These are phyloP conservation scores for Poicephalus meyeri DNA, from an alignment of 2,113 vertebrate genomes.

Conservation along the genomic window DNA sequence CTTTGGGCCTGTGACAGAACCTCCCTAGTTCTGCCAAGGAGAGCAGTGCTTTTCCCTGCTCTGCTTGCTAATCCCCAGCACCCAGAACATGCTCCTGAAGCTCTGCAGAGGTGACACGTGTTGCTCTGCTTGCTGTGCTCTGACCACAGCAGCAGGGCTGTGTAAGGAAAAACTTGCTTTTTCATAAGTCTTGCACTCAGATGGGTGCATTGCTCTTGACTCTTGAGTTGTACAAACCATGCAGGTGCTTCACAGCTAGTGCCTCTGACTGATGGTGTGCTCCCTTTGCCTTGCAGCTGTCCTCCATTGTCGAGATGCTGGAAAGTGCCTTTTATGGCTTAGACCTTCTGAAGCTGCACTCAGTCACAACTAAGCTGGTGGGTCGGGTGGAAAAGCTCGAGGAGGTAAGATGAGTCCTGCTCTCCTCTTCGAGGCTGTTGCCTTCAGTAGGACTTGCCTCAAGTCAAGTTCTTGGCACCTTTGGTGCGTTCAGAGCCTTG, in stretches of 20 bases:
- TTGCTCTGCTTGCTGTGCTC: background rate
- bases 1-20: background rate
- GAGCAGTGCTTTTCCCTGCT: background rate
- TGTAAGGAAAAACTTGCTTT: background rate
- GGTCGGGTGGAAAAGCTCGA: conserved; percentile 89
- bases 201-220: rapidly evolving
- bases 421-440: background rate
- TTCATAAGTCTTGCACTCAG: background rate
- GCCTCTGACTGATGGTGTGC: background rate
- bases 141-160: background rate
- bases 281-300: conserved; percentile 78
- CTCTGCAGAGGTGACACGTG: background rate
- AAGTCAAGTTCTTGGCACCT: background rate
- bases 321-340: conserved; percentile 92
- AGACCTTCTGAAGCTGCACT: conserved; percentile 92
- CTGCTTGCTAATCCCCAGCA: background rate
- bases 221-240: rapidly evolving
- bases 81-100: background rate
- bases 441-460: background rate
- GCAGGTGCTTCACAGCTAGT: rapidly evolving
- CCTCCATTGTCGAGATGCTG: conserved; percentile 89
- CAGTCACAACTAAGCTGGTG: conserved; percentile 86
- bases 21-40: background rate
- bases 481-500: background rate
- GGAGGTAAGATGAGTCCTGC: conserved; percentile 78